Evolutionary conservation across 2,113 vertebrate species (phyloP), one percentile per base, ranked within the genome.

Genomic region (Garra rufa): DNA sequence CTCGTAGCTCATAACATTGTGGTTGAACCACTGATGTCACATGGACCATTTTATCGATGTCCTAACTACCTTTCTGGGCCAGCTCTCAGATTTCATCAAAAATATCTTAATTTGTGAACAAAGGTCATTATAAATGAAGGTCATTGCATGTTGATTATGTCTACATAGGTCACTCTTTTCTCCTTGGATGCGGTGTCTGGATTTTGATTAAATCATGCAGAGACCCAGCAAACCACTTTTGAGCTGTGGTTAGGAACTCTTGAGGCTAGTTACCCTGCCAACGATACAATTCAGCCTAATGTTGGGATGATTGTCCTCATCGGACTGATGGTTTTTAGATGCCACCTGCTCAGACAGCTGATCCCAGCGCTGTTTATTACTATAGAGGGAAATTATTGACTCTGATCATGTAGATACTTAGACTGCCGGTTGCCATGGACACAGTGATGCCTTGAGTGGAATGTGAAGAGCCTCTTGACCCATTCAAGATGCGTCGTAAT

Each of bases 401-500:
- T 65, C 52, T 71, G 44, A 41, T 74, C 9, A 59, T 77, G 69
- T 79, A 52, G 65, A 75, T 57, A 38, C 63, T 52, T 17, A 67
- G 52, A 48, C 8, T 41, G 38, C 19, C 4, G 46, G 86, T 84
- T 61, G 77, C 61, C 77, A 50, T 87, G 71, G 82, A 59, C 52
- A 76, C 77, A 34, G 17, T 11, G 70, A 67, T 38, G 70, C 52
- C 34, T 76, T 21, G 4, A 84, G 15, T 61, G 26, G 13, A 48
- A 34, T 74, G 24, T 76, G n/a, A 19, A 81, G 34, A 74, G 44
- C 19, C 75, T 41, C 63, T 79, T 67, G 57, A 38, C 48, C 67
- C 43, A 17, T 38, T 65, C 63, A 41, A 15, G 59, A 50, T 63
- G 61, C 57, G 9, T 38, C 24, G 17, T 50, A 78, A 67, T 77